Conservation (phyloP, 2,113 vertebrate genomes). For the Eudyptes chrysolophus region DNA sequence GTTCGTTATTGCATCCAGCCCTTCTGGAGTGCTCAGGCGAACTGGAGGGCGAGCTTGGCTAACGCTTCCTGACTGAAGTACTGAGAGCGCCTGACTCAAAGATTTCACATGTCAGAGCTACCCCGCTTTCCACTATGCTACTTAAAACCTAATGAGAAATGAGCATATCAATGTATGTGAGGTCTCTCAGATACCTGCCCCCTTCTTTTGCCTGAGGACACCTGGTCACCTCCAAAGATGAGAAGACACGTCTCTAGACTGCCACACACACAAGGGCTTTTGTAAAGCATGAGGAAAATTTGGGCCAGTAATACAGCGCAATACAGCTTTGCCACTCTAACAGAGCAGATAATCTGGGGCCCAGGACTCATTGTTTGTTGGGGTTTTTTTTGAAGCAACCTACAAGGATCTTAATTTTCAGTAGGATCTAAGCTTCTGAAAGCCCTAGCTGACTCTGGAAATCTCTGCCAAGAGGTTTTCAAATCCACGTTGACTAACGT, state of each 20-base stretch:
- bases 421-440: not conserved
- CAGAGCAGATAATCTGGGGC: not conserved
- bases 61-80: not conserved
- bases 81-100: not conserved
- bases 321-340: not conserved
- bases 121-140: fast-evolving
- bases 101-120: not conserved
- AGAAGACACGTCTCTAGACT: not conserved
- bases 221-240: not conserved
- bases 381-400: not conserved
- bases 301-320: fast-evolving
- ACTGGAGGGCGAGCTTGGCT: not conserved
- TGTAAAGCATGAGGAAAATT: not conserved
- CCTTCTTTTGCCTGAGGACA: not conserved
- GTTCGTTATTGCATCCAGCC: slow-evolving; percentile 26
- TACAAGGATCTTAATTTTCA: not conserved
- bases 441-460: not conserved
- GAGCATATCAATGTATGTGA: not conserved
- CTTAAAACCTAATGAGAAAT: not conserved
- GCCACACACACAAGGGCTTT: not conserved
- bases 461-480: not conserved
- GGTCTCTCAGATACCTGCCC: not conserved
- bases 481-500: not conserved
- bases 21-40: not conserved
- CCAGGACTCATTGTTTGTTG: not conserved